phyloP scores from a whole-genome alignment of 2,888 invertebrate genomes.

The Xanthostigma xanthostigma region DNA sequence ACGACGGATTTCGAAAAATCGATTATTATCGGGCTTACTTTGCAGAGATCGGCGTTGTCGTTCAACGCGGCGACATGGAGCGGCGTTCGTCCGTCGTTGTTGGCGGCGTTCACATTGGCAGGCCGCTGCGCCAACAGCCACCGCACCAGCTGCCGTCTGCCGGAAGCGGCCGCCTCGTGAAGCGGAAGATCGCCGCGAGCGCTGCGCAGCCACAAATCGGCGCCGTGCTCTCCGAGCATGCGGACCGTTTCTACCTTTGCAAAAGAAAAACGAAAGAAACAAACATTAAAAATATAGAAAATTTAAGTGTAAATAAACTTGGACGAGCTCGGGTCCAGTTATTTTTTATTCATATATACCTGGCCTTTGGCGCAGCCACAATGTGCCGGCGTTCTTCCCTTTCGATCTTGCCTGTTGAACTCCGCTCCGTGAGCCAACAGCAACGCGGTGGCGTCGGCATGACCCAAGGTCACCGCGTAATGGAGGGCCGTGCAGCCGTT shows the following conservation, averaged over 20 bases:
- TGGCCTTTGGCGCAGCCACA: slow-evolving; percentile 96
- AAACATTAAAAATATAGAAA: too few species aligned
- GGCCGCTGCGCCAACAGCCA: slow-evolving; percentile 77
- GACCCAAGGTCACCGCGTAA: slow-evolving; percentile 91
- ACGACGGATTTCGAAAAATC: too few species aligned
- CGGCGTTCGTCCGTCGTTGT: slow-evolving; percentile 84
- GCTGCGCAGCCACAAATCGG: slow-evolving; percentile 84
- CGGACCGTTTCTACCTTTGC: slow-evolving; percentile 43
- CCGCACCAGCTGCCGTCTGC: slow-evolving; percentile 71
- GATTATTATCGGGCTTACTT: slow-evolving; percentile 28
- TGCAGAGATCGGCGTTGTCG: slow-evolving; percentile 88
- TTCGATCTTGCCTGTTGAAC: slow-evolving; percentile 81
- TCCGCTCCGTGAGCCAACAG: slow-evolving; percentile 82
- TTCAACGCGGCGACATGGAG: slow-evolving; percentile 88
- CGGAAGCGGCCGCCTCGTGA: slow-evolving; percentile 91
- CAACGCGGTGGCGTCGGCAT: slow-evolving; percentile 82
- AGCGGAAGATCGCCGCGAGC: slow-evolving; percentile 88
- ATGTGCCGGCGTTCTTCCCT: slow-evolving; percentile 85
- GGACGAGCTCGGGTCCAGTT: neutral
- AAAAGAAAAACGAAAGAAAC: neutral
- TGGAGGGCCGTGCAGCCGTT: slow-evolving; percentile 94
- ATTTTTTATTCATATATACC: slow-evolving; percentile 1
- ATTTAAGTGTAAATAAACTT: too few species aligned
- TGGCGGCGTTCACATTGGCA: slow-evolving; percentile 71
- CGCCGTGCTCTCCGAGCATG: slow-evolving; percentile 54